Evolutionary conservation across 2,797 vertebrate genomes (phyloP).

Genomic region (Anas capensis): DNA sequence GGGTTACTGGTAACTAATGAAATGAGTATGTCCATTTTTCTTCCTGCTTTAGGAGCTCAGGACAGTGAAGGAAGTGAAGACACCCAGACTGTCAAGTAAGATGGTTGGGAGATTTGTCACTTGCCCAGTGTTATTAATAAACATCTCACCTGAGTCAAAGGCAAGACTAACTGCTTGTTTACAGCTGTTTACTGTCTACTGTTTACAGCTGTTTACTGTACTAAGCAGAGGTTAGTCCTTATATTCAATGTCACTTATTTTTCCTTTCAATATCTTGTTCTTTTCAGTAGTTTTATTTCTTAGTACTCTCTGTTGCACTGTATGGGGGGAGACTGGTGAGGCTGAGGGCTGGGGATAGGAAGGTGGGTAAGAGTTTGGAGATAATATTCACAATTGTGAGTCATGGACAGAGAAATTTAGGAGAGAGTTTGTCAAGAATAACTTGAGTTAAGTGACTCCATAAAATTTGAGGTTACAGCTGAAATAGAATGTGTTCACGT

Average conservation of each 20-base stretch:
- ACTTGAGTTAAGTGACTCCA: background rate
- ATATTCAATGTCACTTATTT: background rate
- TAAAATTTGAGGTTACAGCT: slow-evolving; percentile 41
- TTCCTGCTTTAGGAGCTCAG: background rate
- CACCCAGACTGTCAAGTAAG: background rate
- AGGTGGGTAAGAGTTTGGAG: background rate
- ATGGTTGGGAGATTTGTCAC: background rate
- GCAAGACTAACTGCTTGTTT: background rate
- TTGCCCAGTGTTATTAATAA: background rate
- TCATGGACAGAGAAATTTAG: background rate
- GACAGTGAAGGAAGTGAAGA: background rate
- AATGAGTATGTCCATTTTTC: background rate
- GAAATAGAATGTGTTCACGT: slow-evolving; percentile 40
- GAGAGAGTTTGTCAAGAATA: background rate
- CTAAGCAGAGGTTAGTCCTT: background rate
- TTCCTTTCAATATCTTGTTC: background rate
- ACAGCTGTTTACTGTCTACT: background rate
- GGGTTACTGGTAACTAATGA: background rate
- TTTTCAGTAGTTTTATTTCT: background rate
- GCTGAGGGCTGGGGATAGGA: background rate
- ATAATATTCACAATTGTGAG: slow-evolving; percentile 24
- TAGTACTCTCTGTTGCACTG: background rate
- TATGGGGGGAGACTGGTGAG: background rate
- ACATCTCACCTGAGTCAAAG: background rate
- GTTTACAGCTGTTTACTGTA: background rate